phyloP scores from a whole-genome alignment of 2,113 vertebrate genomes.

The Helogale parvula region DNA sequence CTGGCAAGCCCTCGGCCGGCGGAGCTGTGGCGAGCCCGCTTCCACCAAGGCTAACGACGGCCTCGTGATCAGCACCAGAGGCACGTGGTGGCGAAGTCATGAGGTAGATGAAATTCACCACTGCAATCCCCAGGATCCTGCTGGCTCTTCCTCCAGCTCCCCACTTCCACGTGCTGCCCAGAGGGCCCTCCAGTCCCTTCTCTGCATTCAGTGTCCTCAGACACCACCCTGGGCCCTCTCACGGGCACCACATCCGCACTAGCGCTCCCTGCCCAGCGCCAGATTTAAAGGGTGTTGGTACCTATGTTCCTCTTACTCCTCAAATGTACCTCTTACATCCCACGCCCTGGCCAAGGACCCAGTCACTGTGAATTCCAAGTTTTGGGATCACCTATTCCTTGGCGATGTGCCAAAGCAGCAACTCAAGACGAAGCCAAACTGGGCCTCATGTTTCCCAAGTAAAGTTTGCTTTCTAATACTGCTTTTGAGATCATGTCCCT shows the following conservation, averaged over 20 bases:
- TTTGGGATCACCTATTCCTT: background rate
- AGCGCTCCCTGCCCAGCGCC: background rate
- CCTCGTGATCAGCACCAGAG: background rate
- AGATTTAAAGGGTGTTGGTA: background rate
- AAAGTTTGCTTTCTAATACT: background rate
- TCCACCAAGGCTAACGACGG: background rate
- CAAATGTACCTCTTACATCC: background rate
- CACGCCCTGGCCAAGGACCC: background rate
- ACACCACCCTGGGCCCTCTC: background rate
- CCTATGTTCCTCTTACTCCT: background rate
- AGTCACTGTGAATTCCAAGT: background rate
- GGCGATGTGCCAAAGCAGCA: background rate
- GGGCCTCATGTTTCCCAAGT: background rate
- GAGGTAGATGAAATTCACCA: background rate
- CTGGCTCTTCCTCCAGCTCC: background rate
- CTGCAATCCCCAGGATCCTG: background rate
- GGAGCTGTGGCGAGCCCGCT: background rate
- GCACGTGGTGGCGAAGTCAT: background rate
- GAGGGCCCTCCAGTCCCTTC: background rate
- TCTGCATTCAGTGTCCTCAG: background rate
- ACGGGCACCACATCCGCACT: background rate
- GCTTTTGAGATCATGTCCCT: background rate
- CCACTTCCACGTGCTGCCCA: background rate
- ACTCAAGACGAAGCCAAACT: background rate
- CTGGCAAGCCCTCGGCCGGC: background rate